These are phyloP conservation scores for Xiphophorus couchianus DNA, from an alignment of 2,113 vertebrate genomes.

Conservation along the genomic window DNA sequence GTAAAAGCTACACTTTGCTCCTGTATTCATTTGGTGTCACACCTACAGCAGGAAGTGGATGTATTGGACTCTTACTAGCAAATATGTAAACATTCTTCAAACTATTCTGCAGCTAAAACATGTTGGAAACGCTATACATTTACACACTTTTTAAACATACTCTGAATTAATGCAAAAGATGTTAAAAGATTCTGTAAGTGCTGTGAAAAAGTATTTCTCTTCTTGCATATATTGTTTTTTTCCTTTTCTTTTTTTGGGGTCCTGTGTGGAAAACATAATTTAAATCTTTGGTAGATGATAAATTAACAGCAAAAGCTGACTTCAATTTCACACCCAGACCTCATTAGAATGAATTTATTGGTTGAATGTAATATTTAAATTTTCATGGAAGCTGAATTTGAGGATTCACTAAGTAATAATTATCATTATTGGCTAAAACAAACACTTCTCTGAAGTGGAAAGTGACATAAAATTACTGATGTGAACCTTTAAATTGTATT, in stretches of 20 bases:
- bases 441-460: not conserved
- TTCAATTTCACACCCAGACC: too few relatives aligned
- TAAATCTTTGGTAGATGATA: not conserved
- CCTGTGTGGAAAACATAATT: not conserved
- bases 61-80: not conserved
- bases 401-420: not conserved
- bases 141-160: too few relatives aligned
- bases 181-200: too few relatives aligned
- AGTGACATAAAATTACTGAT: not conserved
- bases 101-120: too few relatives aligned
- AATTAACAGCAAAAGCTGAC: too few relatives aligned
- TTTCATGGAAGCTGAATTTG: not conserved
- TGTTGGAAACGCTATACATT: too few relatives aligned
- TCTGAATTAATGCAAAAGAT: too few relatives aligned
- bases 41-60: not conserved
- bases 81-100: too few relatives aligned
- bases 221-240: not conserved
- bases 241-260: too few relatives aligned
- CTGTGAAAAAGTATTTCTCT: too few relatives aligned
- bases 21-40: not conserved
- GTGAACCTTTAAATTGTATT: not conserved
- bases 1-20: constrained; percentile 55
- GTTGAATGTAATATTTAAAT: not conserved
- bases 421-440: not conserved
- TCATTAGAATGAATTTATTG: not conserved